Conservation (phyloP, 2,797 vertebrate species). For the Sarcophilus harrisii region DNA sequence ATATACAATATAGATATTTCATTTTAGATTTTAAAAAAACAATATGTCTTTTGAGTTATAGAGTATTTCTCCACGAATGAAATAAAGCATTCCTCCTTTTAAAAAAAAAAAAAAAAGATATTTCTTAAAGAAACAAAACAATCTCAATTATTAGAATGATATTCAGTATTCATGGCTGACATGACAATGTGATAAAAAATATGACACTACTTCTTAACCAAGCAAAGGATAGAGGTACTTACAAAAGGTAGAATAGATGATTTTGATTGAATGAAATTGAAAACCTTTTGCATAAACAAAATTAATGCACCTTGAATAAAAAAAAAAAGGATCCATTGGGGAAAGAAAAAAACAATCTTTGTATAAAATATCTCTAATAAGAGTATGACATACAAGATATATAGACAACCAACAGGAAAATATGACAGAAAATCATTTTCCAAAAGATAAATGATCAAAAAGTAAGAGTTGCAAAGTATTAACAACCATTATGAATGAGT, state of each 20-base stretch:
- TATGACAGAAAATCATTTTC: neutral
- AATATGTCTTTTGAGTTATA: no score
- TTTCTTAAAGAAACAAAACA: neutral
- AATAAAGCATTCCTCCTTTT: no score
- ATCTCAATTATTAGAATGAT: neutral
- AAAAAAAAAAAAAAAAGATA: no score
- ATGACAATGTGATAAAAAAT: neutral
- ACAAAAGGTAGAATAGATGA: neutral
- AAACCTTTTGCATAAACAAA: neutral
- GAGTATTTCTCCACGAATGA: no score
- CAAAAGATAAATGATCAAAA: neutral
- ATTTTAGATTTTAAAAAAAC: no score
- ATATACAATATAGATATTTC: no score
- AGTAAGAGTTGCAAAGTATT: neutral
- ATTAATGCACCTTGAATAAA: neutral
- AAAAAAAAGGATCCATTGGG: neutral
- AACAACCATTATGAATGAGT: slow-evolving; percentile 18
- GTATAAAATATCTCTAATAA: neutral
- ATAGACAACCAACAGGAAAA: neutral
- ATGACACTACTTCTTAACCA: neutral
- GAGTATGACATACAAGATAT: neutral
- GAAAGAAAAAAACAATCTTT: neutral
- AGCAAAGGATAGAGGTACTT: neutral
- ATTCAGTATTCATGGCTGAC: neutral
- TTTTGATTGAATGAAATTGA: neutral